phyloP scores from a whole-genome alignment of 2,113 vertebrate genomes.

The Prunella fulvescens region DNA sequence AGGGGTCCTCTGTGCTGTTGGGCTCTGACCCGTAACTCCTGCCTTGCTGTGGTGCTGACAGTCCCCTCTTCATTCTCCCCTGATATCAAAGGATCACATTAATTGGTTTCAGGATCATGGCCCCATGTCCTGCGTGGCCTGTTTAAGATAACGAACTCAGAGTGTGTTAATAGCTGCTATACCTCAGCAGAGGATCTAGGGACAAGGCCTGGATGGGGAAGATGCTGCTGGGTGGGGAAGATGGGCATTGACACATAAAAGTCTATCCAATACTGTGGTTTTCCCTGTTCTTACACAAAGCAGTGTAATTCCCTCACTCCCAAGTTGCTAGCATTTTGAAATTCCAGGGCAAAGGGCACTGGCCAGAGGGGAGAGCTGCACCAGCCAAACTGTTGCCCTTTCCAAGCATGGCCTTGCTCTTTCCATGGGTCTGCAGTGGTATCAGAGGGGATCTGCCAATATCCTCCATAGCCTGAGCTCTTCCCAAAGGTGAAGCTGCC shows the following conservation, averaged over 20 bases:
- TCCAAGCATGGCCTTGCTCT: fast-evolving
- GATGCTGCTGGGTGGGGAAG: background rate
- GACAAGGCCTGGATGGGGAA: background rate
- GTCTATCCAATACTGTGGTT: background rate
- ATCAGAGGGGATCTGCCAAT: background rate
- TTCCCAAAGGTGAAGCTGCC: background rate
- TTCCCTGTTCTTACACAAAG: background rate
- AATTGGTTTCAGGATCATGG: slow-evolving; percentile 65
- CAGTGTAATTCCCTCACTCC: background rate
- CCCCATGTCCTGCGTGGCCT: slow-evolving; percentile 44
- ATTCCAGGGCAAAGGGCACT: background rate
- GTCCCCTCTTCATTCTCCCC: slow-evolving; percentile 46
- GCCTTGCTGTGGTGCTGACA: slow-evolving; percentile 17
- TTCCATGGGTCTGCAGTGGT: background rate
- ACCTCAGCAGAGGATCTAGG: background rate
- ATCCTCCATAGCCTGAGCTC: background rate
- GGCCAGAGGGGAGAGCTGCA: background rate
- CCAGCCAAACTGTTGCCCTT: background rate
- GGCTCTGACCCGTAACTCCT: slow-evolving; percentile 55
- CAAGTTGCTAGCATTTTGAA: background rate
- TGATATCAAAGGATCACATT: slow-evolving; percentile 48
- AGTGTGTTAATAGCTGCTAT: slow-evolving; percentile 15
- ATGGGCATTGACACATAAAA: background rate
- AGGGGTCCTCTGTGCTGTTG: slow-evolving; percentile 16
- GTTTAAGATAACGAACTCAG: slow-evolving; percentile 54